Evolutionary conservation across 2,113 vertebrate species (phyloP).

Genomic region (Nycticebus coucang): DNA sequence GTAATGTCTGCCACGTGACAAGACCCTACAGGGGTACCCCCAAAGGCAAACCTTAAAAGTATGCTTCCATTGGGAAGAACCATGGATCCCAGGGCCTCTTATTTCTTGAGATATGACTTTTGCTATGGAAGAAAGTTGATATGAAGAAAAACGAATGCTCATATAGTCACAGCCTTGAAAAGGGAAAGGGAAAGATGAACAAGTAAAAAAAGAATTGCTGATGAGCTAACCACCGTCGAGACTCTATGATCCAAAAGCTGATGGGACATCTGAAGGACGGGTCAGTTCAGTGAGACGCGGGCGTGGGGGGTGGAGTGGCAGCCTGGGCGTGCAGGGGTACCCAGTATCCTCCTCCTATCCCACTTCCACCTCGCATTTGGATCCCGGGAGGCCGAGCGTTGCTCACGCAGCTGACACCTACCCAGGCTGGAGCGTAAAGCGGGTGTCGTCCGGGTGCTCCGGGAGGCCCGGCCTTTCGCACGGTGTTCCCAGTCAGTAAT

Average conservation of each 20-base stretch:
- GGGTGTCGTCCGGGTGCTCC: not conserved
- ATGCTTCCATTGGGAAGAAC: not conserved
- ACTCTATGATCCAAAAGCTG: not conserved
- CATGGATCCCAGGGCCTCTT: not conserved
- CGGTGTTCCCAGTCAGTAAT: conserved; percentile 9
- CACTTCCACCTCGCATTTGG: fast-evolving
- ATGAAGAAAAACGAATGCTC: not conserved
- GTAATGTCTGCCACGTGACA: not conserved
- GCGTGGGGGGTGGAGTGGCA: not conserved
- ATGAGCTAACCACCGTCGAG: not conserved
- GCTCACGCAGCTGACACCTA: not conserved
- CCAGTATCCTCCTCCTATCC: not conserved
- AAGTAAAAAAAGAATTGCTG: not conserved
- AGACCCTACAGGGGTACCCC: not conserved
- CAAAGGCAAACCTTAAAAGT: not conserved
- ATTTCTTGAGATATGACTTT: not conserved
- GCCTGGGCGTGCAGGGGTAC: fast-evolving
- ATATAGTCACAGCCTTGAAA: not conserved
- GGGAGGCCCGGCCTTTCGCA: not conserved
- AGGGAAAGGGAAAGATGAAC: not conserved
- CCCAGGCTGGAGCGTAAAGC: not conserved
- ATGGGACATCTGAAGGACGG: not conserved
- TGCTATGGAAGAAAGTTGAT: not conserved
- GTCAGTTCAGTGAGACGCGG: not conserved
- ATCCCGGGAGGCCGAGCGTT: not conserved